These are phyloP conservation scores for Equus quagga DNA, from an alignment of 2,113 vertebrate species.

Conservation along the genomic window DNA sequence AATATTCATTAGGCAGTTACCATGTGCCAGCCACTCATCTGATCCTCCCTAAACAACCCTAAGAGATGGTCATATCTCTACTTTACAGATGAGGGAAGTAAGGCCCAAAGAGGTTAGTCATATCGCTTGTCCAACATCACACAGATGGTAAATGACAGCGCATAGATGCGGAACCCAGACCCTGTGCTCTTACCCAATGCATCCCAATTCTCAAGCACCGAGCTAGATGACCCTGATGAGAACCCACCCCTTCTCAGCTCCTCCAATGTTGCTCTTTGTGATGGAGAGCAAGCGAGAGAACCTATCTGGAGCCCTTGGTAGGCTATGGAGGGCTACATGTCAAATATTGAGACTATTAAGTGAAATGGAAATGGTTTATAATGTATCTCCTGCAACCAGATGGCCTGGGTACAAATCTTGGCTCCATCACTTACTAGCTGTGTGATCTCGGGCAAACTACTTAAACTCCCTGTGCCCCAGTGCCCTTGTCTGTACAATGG, in stretches of 20 bases:
- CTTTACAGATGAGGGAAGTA: background rate
- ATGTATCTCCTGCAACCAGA: background rate
- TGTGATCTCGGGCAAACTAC: background rate
- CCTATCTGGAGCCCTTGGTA: no score
- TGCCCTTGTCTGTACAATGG: background rate
- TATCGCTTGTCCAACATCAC: background rate
- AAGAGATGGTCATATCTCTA: background rate
- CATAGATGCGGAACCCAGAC: background rate
- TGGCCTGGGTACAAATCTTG: background rate
- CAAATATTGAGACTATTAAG: background rate
- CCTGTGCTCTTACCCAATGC: no score
- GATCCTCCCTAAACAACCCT: background rate
- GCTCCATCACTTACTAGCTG: background rate
- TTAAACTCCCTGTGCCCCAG: background rate
- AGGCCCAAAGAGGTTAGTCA: background rate
- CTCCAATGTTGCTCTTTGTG: background rate
- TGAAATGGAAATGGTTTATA: background rate
- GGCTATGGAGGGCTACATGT: background rate
- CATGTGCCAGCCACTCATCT: background rate
- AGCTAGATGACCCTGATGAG: background rate
- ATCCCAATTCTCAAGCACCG: rapidly evolving
- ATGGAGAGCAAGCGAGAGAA: background rate
- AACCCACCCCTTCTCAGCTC: background rate
- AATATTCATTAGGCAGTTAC: background rate
- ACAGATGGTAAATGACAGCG: rapidly evolving